These are phyloP conservation scores for Notamacropus eugenii DNA, from an alignment of 2,797 vertebrate genomes.

Conservation along the genomic window DNA sequence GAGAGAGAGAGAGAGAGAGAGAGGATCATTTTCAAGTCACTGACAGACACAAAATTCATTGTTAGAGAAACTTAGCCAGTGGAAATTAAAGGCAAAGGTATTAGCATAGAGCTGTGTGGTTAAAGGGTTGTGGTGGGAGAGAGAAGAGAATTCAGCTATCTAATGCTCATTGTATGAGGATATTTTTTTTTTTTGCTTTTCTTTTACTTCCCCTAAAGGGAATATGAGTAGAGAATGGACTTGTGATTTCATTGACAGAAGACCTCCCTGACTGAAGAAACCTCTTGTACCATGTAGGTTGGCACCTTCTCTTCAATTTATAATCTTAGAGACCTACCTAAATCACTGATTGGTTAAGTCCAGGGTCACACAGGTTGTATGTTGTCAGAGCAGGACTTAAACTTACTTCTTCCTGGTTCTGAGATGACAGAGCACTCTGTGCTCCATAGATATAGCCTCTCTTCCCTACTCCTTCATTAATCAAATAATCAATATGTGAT, in stretches of 20 bases:
- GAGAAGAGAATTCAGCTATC: not conserved
- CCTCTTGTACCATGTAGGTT: not conserved
- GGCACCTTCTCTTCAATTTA: not conserved
- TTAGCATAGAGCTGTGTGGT: conserved; percentile 59
- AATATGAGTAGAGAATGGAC: not conserved
- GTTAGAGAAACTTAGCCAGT: conserved; percentile 63
- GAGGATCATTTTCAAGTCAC: not conserved
- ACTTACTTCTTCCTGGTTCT: not conserved
- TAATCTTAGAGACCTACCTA: not conserved
- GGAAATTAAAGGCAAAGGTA: conserved; percentile 58
- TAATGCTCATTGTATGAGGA: not conserved
- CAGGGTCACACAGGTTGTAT: not conserved
- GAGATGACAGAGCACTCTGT: not conserved
- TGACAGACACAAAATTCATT: conserved; percentile 58
- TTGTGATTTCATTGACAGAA: not conserved
- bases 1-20: not conserved
- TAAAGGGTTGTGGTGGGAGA: conserved; percentile 63
- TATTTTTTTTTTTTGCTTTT: not conserved
- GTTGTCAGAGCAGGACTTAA: not conserved
- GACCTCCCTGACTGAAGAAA: not conserved
- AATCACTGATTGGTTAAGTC: not conserved
- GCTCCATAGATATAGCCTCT: not conserved
- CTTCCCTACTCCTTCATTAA: not conserved
- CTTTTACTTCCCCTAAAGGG: not conserved
- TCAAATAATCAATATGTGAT: not conserved